phyloP scores from a whole-genome alignment of 2,797 vertebrate species.

The Otus scops region DNA sequence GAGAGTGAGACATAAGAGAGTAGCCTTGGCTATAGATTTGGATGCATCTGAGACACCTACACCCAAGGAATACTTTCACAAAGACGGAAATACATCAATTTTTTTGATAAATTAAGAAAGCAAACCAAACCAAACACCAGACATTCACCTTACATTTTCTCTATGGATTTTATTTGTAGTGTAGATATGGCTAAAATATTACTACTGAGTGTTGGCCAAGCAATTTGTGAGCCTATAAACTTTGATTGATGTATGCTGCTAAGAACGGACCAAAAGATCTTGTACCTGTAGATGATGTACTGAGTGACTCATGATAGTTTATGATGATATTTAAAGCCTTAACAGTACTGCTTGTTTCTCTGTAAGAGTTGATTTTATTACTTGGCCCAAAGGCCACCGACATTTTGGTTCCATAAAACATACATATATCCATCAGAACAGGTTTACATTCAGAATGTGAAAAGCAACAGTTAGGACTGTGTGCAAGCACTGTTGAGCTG shows the following conservation, averaged over 20 bases:
- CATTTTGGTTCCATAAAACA: conserved; percentile 68
- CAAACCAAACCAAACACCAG: neutral
- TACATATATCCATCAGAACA: conserved; percentile 30
- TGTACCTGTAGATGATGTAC: conserved; percentile 65
- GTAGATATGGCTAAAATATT: conserved; percentile 55
- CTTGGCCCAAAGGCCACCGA: conserved; percentile 58
- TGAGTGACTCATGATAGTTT: conserved; percentile 67
- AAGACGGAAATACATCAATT: neutral
- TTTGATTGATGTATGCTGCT: conserved; percentile 60
- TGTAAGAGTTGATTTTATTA: conserved; percentile 69
- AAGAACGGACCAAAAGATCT: conserved; percentile 51
- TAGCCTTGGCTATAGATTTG: neutral
- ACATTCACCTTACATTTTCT: neutral
- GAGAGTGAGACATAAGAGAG: neutral
- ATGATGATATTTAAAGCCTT: conserved; percentile 68
- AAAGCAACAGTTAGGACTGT: neutral
- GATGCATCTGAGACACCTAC: neutral
- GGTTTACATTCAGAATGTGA: conserved; percentile 47
- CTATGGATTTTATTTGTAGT: conserved; percentile 35
- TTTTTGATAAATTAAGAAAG: conserved; percentile 25
- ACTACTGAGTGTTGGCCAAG: conserved; percentile 48
- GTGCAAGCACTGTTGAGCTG: neutral
- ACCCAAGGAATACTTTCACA: neutral
- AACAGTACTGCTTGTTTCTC: conserved; percentile 68
- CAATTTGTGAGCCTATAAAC: conserved; percentile 66